A percentile compares a stretch with the other conserved stretches of the same genome.
Evolutionary conservation across 2,113 vertebrate genomes (phyloP).

Genomic region (Myotis brandtii): DNA sequence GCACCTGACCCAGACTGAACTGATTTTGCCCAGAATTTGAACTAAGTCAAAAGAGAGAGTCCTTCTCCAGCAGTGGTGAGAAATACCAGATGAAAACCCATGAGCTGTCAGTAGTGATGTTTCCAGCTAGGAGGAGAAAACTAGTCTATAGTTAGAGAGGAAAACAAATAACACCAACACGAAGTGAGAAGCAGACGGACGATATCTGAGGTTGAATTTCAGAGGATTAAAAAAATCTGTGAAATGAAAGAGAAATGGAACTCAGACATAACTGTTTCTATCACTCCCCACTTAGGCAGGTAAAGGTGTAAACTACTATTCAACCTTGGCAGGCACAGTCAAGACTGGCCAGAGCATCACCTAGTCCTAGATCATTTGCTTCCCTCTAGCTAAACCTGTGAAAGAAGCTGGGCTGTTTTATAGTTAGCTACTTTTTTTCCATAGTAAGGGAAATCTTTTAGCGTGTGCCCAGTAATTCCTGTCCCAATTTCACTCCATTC

Average conservation of each 20-base stretch:
- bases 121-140: background rate
- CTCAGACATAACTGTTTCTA: background rate
- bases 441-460: background rate
- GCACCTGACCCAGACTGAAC: background rate
- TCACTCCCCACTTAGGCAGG: background rate
- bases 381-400: background rate
- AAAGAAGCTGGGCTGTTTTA: background rate
- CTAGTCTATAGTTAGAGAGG: background rate
- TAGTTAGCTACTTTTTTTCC: background rate
- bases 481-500: background rate
- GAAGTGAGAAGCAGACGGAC: background rate
- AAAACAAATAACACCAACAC: background rate
- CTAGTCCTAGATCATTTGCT: background rate
- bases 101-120: background rate
- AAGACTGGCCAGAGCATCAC: background rate
- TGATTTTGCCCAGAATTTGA: background rate
- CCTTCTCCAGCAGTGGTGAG: background rate
- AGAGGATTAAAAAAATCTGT: background rate
- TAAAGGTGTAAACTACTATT: background rate
- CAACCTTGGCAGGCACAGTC: background rate
- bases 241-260: background rate
- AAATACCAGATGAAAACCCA: background rate
- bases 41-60: background rate
- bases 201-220: background rate
- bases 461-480: background rate